Conservation (phyloP, 2,888 invertebrate species). For the Scaptomyza cyrtandrae region DNA sequence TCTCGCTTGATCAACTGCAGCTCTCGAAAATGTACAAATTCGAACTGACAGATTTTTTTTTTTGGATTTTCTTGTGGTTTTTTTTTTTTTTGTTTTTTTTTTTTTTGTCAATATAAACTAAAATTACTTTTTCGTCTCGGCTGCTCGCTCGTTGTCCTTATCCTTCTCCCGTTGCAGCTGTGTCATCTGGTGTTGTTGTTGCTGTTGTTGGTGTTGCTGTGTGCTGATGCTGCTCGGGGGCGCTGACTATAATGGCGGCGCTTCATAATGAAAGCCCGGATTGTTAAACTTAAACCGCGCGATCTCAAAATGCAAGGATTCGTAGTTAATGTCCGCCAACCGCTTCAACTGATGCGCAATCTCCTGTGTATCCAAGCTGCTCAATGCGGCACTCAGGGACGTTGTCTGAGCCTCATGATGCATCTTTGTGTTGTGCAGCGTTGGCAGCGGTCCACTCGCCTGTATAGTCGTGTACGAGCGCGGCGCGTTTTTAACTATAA, state of each 20-base stretch:
- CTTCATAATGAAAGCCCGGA: constrained; percentile 83
- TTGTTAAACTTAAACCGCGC: constrained; percentile 84
- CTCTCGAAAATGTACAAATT: constrained; percentile 56
- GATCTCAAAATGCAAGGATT: constrained; percentile 83
- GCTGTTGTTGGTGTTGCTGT: constrained; percentile 18
- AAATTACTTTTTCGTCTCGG: constrained; percentile 38
- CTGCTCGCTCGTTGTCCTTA: constrained; percentile 5
- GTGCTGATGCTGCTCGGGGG: constrained; percentile 27
- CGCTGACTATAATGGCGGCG: constrained; percentile 79
- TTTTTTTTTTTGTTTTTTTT: neutral
- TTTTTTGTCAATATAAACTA: constrained; percentile 49
- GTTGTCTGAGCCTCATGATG: constrained; percentile 31
- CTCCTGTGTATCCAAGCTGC: constrained; percentile 74
- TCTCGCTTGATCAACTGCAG: constrained; percentile 12
- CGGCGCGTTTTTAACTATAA: constrained; percentile 79
- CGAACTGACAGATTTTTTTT: constrained; percentile 25
- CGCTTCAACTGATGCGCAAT: constrained; percentile 82
- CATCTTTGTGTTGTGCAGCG: constrained; percentile 53
- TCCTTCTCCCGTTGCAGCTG: constrained; percentile 22
- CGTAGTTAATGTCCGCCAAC: constrained; percentile 83
- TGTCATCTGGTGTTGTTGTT: constrained; percentile 4
- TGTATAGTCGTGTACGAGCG: constrained; percentile 66
- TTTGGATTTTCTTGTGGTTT: constrained; percentile 4
- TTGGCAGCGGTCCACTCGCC: constrained; percentile 54
- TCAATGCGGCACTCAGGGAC: constrained; percentile 43